Evolutionary conservation across 2,113 vertebrate genomes (phyloP), one percentile per base, ranked within the genome.

Genomic region (Saguinus imperator): DNA sequence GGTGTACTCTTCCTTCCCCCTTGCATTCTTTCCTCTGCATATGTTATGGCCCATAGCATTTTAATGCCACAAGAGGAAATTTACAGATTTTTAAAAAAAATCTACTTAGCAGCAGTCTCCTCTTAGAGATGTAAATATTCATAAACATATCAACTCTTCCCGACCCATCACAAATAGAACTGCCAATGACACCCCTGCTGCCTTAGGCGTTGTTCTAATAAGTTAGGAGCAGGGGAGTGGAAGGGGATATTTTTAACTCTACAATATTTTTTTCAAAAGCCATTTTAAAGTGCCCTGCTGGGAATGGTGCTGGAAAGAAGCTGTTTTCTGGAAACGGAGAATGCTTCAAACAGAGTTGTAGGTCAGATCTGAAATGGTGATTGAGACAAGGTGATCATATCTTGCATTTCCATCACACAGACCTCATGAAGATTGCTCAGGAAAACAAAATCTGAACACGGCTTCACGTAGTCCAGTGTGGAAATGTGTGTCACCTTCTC

Each of bases 141-240:
- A 97, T 92, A 97, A 96, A 97, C 27, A 48, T 68, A 92, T 94
- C 97, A 89, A 48, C 95, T 97, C 72, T 92, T 97, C 90, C 6
- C 1, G 94, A 40, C 57, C 87, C 87, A 83, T 97, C 95, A 94
- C 93, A 11, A 1, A 16, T 1, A 50, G 1, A 45, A 1, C 94
- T 66, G 96, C 97, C 17, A 87, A 0, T 17, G 58, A 96, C 16
- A 0, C 81, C 87, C 50, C 79, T 86, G 87, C 97, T 86, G 98
- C 98, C 97, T 94, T 8, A 8, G 96, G 97, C 96, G 1, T 93
- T 97, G 85, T 45, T 98, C 97, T 98, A 97, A 97, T 95, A 97
- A 98, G 92, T 97, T 76, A 97, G 96, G 94, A 97, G 79, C 58
- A 91, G 82, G 70, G 29, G 66, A 98, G 91, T 55, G 43, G 91